Percentiles rank a stretch among this genome's conserved stretches.
phyloP scores from a whole-genome alignment of 2,113 vertebrate genomes.

The Propithecus coquereli region DNA sequence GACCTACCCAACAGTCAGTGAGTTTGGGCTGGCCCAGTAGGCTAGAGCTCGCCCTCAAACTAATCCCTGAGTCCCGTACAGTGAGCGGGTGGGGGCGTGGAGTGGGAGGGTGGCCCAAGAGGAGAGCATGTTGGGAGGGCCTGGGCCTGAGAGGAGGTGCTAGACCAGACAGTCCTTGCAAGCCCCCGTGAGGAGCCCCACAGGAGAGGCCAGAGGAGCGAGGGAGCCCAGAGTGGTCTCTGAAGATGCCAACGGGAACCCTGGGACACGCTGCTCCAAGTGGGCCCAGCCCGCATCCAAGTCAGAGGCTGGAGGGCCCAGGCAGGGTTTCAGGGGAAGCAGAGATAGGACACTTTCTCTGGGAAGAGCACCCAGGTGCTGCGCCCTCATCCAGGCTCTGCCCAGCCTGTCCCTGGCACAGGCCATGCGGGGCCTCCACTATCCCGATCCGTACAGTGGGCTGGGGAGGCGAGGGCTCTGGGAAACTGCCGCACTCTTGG shows the following conservation, averaged over 20 bases:
- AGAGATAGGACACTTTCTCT: no score
- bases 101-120: background rate
- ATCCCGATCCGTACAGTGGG: background rate
- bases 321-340: no score
- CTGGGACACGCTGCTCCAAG: background rate
- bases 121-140: background rate
- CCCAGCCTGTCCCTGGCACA: background rate
- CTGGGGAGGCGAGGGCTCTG: fast-evolving
- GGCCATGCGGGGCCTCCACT: no score
- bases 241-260: background rate
- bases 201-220: background rate
- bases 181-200: background rate
- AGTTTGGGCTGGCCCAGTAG: background rate
- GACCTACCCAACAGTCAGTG: background rate
- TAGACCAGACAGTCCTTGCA: no score
- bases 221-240: no score
- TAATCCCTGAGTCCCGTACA: background rate
- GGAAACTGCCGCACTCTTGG: no score
- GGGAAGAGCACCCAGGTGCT: fast-evolving
- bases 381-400: background rate
- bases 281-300: background rate
- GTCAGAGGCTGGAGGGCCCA: background rate
- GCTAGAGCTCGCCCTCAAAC: background rate
- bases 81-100: no score
- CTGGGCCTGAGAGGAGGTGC: background rate